Percentiles rank a stretch among this genome's conserved stretches.
Conservation (phyloP, 2,113 vertebrate species). For the Gulo gulo region DNA sequence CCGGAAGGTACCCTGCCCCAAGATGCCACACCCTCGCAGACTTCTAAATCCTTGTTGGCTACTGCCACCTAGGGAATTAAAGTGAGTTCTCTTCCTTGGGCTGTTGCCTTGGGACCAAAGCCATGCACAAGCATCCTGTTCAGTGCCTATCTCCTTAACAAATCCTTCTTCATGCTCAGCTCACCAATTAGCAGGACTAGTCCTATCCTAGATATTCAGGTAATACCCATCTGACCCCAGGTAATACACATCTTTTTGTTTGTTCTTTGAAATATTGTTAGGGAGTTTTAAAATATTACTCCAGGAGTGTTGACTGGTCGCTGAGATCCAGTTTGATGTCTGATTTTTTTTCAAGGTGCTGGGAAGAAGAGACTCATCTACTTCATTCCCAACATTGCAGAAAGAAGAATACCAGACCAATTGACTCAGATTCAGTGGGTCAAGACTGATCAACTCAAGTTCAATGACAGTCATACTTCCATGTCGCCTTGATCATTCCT, state of each 20-base stretch:
- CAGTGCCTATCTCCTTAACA: background rate
- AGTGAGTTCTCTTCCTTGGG: background rate
- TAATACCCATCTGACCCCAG: background rate
- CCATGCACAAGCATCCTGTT: background rate
- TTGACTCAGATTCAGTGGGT: background rate
- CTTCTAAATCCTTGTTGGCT: background rate
- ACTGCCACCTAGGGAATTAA: conserved; percentile 54
- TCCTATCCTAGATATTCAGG: background rate
- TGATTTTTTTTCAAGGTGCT: conserved; percentile 12
- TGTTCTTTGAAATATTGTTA: background rate
- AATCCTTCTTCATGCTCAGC: background rate
- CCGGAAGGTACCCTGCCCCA: background rate
- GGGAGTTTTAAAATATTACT: background rate
- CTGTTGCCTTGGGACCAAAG: background rate
- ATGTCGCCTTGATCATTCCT: background rate
- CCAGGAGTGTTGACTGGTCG: background rate
- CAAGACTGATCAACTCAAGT: background rate
- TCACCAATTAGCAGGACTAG: background rate
- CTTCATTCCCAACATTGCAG: background rate
- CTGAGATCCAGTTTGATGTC: background rate
- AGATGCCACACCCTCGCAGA: background rate
- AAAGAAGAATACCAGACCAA: background rate
- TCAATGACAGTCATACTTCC: background rate
- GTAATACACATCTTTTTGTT: background rate
- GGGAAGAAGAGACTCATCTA: background rate